Evolutionary conservation across 1,140 invertebrate species (phyloP), one percentile per base, ranked within the genome.

Genomic region (Achroia grisella): DNA sequence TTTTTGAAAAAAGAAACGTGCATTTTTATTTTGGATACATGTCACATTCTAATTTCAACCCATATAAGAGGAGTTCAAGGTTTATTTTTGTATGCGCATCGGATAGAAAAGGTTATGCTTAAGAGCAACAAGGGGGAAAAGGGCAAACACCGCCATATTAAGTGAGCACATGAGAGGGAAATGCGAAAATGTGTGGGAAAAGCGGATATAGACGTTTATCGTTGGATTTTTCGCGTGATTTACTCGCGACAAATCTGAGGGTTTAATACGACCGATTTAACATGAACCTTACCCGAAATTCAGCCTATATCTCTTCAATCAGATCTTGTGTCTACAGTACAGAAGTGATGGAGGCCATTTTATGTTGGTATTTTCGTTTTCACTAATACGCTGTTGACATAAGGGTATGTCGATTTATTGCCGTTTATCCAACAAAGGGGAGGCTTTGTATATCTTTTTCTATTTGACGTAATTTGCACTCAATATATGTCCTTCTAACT

Each of bases 161-260:
- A 83, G 73, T 81, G 79, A 81, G 77, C 79, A 83, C 75, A 83
- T 79, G 79, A 83, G 79, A 74, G 77, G 76, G 76, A 73, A 79
- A 77, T 56, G 67, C 68, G 69, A 83, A 83, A 83, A 83, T 79
- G 79, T 78, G 79, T 83, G 79, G 73, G 71, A 81, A 83, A 81
- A 83, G 65, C 75, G 77, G 79, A 83, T 83, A 83, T 80, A 79
- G 79, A 84, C 77, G 68, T 84, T 81, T 78, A 81, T 79, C 68
- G 71, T 61, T 65, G 77, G 75, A 81, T 81, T 84, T 84, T 72
- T 68, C 75, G 73, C 66, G 68, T 84, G 79, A 84, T 81, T 84
- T 83, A 69, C 52, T 55, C 65, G 67, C 64, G 73, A 81, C 77
- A 81, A 79, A 76, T 81, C 79, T 65, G 71, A 71, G 75, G 73